phyloP scores from a whole-genome alignment of 1,140 invertebrate genomes.

The Zaprionus tsacasi region DNA sequence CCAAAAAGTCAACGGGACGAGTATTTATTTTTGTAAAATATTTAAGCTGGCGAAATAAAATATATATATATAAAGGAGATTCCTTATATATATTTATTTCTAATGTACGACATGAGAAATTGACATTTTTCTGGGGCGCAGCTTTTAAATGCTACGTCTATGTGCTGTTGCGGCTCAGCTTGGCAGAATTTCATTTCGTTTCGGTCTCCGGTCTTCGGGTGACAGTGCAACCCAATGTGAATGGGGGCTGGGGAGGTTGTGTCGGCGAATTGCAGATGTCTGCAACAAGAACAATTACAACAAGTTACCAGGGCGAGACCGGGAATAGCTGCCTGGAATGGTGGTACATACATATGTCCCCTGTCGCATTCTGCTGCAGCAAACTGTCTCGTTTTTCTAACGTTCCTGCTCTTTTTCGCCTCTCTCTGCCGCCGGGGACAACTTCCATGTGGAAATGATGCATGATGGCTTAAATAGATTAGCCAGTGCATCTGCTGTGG shows the following conservation, averaged over 20 bases:
- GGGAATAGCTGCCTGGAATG: background rate
- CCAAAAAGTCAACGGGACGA: slow-evolving; percentile 9
- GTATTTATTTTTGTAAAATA: slow-evolving; percentile 12
- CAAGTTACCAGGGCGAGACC: background rate
- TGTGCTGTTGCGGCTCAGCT: background rate
- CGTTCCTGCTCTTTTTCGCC: background rate
- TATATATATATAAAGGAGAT: slow-evolving; percentile 1
- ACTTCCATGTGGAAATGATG: slow-evolving; percentile 31
- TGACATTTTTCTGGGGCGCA: slow-evolving; percentile 6
- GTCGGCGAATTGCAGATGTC: slow-evolving; percentile 1
- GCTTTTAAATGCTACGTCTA: slow-evolving; percentile 4
- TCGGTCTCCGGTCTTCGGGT: slow-evolving; percentile 1
- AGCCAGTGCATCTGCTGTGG: slow-evolving; percentile 38
- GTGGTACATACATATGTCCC: slow-evolving; percentile 8
- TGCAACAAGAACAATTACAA: slow-evolving; percentile 10
- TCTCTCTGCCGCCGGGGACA: slow-evolving; percentile 19
- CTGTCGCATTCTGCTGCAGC: slow-evolving; percentile 11
- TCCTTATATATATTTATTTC: slow-evolving; percentile 12
- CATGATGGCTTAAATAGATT: slow-evolving; percentile 67
- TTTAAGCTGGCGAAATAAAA: slow-evolving; percentile 5
- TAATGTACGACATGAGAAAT: slow-evolving; percentile 10
- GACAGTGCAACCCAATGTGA: background rate
- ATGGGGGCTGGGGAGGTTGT: background rate
- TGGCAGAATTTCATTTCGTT: slow-evolving; percentile 10
- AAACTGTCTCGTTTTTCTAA: background rate